Evolutionary conservation across 2,113 vertebrate genomes (phyloP), one percentile per base, ranked within the genome.

Genomic region (Pogonocichla stellata): DNA sequence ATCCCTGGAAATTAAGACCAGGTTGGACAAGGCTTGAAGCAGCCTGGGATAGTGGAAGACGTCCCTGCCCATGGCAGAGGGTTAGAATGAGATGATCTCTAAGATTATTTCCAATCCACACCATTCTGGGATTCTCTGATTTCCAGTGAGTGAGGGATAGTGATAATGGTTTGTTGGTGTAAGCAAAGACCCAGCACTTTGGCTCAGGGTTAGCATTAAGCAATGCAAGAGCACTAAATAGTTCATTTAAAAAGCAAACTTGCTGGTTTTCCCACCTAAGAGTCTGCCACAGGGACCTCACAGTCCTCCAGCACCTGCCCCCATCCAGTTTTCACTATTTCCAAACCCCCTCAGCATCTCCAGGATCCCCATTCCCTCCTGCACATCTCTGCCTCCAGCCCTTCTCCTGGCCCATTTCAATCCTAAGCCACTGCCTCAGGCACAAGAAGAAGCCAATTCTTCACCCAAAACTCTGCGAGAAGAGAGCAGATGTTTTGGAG

Each of bases 31-130:
- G 34, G 2, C 22, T 42, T 65, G 22, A 3, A 69, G 12, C 14
- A 69, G 3, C 6, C 25, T 54, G 17, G 0, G 0, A 0, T 13
- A 19, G 11, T 61, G 14, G 54, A 61, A 75, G 8, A 0, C 45
- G 17, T 34, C 29, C 8, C 11, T 54, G 16, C 18, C 19, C 24
- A 54, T 40, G 19, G 17, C 17, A 62, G 22, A 23, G 6, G 13
- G 5, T 20, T 50, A 12, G 29, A 19, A 40, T 8, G 31, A 42
- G 25, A 16, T 48, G 25, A 10, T 28, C 47, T 82, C 48, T 62
- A 36, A 33, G 25, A 10, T 48, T 7, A 8, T 40, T 83, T 56
- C 31, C 61, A 83, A 42, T 15, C 25, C 40, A 77, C 13, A 48
- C 20, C 34, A 42, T 62, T 62, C 31, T 19, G 31, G 25, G 34